Evolutionary conservation across 2,797 vertebrate species (phyloP), one percentile per base, ranked within the genome.

Genomic region (Acipenser oxyrinchus): DNA sequence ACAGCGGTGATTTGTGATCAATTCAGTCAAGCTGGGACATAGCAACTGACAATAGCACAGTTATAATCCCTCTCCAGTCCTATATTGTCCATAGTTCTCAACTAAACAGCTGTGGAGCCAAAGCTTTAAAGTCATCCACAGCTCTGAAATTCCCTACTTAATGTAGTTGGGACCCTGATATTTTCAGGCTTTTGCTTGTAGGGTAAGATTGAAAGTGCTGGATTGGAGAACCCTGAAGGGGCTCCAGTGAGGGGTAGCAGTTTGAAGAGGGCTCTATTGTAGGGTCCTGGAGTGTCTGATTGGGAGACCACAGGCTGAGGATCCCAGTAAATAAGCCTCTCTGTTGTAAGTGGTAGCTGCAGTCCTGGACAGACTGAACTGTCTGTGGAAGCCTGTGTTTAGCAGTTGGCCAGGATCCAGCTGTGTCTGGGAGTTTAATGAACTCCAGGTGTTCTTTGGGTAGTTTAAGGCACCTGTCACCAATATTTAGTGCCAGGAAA

Each of bases 401-500:
- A 83, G 82, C 75, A 83, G 81, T 78, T 94, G 93, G 93, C 88
- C 53, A n/a, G 1, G 61, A 69, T 91, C 93, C 93, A 92, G 90
- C 82, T 82, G 86, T 82, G 93, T 95, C 93, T 95, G 92, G 89
- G 81, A 87, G 88, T 81, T 88, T 95, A 94, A 97, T 95, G 15
- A 92, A 90, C 89, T 93, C 93, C 94, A 94, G 92, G 92, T 94
- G 93, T 84, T 89, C 80, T 78, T 87, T 82, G 87, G 87, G 86
- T 84, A 88, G 85, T 86, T 91, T 83, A 85, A 89, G 89, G 92
- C 95, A 97, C 94, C 95, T 96, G 94, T 94, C 91, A 91, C 78
- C 77, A 83, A 85, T 88, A 84, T 88, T 89, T 88, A 88, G 80
- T 85, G 87, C 84, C 85, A 85, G 87, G 81, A 83, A 86, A 86